These are phyloP conservation scores for Sparus aurata DNA, from an alignment of 2,797 vertebrate species.

Conservation along the genomic window DNA sequence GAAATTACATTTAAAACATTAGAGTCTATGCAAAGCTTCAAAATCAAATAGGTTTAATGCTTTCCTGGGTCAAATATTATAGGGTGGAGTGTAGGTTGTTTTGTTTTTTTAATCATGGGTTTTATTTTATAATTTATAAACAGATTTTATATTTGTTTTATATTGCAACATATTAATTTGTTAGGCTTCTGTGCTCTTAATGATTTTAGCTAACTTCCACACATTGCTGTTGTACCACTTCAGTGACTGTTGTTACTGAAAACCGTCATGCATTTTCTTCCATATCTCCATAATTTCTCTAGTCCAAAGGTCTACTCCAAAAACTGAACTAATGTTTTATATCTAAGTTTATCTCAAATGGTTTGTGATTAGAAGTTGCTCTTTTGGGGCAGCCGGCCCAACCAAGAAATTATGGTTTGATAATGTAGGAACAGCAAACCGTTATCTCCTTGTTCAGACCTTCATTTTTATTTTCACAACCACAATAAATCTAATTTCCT, in stretches of 20 bases:
- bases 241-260: slow-evolving; percentile 5
- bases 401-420: slow-evolving; percentile 12
- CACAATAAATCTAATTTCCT: slow-evolving; percentile 69
- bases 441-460: slow-evolving; percentile 26
- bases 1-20: slow-evolving; percentile 13
- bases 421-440: slow-evolving; percentile 19
- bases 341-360: slow-evolving; percentile 16
- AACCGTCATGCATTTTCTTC: slow-evolving; percentile 13
- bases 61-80: neutral
- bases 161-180: slow-evolving; percentile 14
- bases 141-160: slow-evolving; percentile 62
- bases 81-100: slow-evolving; percentile 16
- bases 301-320: neutral
- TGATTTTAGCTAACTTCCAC: slow-evolving; percentile 45
- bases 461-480: slow-evolving; percentile 47
- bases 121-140: slow-evolving; percentile 57
- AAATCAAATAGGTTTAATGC: neutral
- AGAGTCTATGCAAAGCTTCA: neutral
- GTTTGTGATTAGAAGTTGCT: slow-evolving; percentile 26
- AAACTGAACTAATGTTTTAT: slow-evolving; percentile 39
- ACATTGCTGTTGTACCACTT: slow-evolving; percentile 12
- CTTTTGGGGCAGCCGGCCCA: neutral
- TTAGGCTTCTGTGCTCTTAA: slow-evolving; percentile 39
- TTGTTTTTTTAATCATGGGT: slow-evolving; percentile 44
- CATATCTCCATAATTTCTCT: slow-evolving; percentile 13